Conservation (phyloP, 2,797 vertebrate species). For the Pangasius larnaudii region DNA sequence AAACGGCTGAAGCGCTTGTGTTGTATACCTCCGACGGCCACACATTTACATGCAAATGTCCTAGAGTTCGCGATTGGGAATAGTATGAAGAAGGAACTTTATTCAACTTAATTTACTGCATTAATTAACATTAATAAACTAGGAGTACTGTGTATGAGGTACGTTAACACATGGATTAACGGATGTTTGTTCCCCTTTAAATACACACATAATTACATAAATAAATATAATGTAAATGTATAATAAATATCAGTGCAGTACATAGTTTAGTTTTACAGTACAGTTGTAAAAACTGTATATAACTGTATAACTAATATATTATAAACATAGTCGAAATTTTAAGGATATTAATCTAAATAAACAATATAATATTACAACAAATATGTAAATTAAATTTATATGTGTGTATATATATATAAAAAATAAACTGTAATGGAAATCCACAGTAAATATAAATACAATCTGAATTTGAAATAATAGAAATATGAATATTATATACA, state of each 20-base stretch:
- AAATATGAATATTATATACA: neutral
- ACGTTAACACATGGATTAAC: neutral
- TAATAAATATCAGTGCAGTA: neutral
- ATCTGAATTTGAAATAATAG: neutral
- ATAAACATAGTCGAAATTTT: neutral
- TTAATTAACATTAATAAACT: neutral
- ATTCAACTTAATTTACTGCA: neutral
- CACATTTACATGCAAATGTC: neutral
- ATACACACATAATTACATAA: neutral
- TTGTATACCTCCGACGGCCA: neutral
- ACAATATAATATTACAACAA: neutral
- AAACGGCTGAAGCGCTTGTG: too few species aligned
- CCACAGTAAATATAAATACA: neutral
- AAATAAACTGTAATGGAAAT: neutral
- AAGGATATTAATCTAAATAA: neutral
- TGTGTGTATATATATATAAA: neutral
- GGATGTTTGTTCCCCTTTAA: conserved; percentile 12
- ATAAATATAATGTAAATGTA: neutral
- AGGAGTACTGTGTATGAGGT: neutral
- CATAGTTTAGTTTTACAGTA: too few species aligned
- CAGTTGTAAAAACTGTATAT: too few species aligned
- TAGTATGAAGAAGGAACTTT: neutral
- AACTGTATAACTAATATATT: neutral
- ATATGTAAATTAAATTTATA: neutral
- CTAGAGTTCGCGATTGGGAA: neutral